phyloP scores from a whole-genome alignment of 1,140 invertebrate species.

The Halesus radiatus region DNA sequence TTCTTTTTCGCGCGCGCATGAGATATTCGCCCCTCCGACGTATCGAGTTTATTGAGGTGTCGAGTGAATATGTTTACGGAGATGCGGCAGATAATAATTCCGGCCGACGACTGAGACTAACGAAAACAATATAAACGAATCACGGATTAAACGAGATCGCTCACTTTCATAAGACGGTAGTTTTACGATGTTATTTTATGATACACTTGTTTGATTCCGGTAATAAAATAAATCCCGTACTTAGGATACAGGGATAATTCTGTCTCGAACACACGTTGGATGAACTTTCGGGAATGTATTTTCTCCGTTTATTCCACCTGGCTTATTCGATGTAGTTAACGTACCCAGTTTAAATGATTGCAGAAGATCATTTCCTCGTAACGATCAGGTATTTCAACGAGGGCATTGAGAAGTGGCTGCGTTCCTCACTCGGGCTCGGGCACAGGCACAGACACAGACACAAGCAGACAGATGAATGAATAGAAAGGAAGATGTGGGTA shows the following conservation, averaged over 20 bases:
- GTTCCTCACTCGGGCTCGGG: no score
- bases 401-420: no score
- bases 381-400: no score
- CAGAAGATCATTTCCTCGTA: no score
- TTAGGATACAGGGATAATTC: neutral
- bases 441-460: no score
- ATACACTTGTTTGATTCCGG: conserved; percentile 31
- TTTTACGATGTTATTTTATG: conserved; percentile 27
- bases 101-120: neutral
- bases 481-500: neutral
- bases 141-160: neutral
- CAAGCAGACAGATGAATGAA: neutral
- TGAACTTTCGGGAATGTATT: no score
- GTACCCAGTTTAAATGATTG: no score
- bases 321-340: no score
- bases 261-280: neutral
- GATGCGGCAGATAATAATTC: neutral
- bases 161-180: neutral
- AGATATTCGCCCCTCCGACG: conserved; percentile 13
- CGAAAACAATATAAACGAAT: neutral
- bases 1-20: conserved; percentile 32
- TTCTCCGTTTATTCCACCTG: no score
- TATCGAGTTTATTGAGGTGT: conserved; percentile 2
- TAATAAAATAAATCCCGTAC: neutral
- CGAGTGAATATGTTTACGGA: conserved; percentile 25